These are phyloP conservation scores for Sardina pilchardus DNA, from an alignment of 2,113 vertebrate genomes.

Conservation along the genomic window DNA sequence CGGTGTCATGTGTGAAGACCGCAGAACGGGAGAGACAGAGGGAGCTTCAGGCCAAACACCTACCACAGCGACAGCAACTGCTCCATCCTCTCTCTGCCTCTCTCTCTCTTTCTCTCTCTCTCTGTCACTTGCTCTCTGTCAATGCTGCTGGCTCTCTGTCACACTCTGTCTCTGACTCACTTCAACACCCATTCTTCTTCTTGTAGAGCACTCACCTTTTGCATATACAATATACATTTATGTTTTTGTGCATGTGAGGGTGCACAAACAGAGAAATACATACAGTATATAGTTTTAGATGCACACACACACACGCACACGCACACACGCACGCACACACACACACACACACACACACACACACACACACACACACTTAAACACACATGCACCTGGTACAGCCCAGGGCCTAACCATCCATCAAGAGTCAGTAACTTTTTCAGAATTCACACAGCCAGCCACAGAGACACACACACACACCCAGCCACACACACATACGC, in stretches of 20 bases:
- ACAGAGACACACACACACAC: conserved; percentile 8
- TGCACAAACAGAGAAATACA: background rate
- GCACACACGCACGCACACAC: background rate
- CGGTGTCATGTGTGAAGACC: conserved; percentile 17
- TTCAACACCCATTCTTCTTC: background rate
- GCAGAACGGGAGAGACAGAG: background rate
- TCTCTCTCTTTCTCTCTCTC: background rate
- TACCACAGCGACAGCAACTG: conserved; percentile 13
- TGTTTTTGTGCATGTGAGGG: background rate
- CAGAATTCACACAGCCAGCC: conserved; percentile 23
- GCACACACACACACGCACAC: conserved; percentile 21
- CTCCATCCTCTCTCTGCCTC: background rate
- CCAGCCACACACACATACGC: conserved; percentile 19
- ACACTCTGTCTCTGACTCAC: background rate
- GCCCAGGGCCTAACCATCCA: conserved; percentile 29
- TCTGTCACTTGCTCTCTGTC: background rate
- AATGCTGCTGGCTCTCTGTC: background rate
- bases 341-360: background rate
- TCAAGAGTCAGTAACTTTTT: conserved; percentile 38
- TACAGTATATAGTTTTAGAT: too few relatives aligned
- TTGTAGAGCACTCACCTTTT: background rate
- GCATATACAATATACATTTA: background rate
- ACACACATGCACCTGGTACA: conserved; percentile 41
- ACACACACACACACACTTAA: conserved; percentile 20
- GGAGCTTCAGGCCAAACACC: conserved; percentile 18